These are phyloP conservation scores for Clepsis dumicolana DNA, from an alignment of 2,888 invertebrate species.

Conservation along the genomic window DNA sequence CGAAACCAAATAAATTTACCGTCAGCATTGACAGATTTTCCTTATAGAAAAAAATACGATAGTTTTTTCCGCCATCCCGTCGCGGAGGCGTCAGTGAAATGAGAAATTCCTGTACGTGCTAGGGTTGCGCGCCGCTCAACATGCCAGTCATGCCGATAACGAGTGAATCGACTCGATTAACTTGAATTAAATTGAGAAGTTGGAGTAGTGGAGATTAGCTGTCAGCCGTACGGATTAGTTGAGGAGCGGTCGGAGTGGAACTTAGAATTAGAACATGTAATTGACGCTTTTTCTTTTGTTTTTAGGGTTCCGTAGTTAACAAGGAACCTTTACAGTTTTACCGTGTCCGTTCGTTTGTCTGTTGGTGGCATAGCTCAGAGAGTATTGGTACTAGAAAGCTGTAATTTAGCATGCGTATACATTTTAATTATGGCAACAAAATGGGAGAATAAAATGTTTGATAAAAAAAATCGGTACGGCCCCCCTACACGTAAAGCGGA, in stretches of 20 bases:
- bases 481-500: no score
- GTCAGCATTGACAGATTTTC: not conserved
- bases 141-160: conserved; percentile 38
- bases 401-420: no score
- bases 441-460: no score
- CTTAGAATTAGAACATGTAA: not conserved
- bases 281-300: no score
- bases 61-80: conserved; percentile 24
- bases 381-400: no score
- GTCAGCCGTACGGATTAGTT: conserved; percentile 18
- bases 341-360: no score
- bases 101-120: conserved; percentile 75
- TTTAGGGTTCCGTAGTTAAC: no score
- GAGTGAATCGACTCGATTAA: conserved; percentile 41
- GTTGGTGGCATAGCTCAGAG: no score
- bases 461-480: no score
- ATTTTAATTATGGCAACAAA: no score
- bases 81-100: conserved; percentile 60
- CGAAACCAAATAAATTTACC: not conserved
- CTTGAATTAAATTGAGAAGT: conserved; percentile 37
- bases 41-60: conserved; percentile 26
- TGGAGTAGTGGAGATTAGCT: conserved; percentile 30
- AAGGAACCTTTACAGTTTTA: no score
- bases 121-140: conserved; percentile 34
- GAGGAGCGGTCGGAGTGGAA: not conserved